Evolutionary conservation across 2,888 invertebrate genomes (phyloP).

Genomic region (Apocheima hispidaria): DNA sequence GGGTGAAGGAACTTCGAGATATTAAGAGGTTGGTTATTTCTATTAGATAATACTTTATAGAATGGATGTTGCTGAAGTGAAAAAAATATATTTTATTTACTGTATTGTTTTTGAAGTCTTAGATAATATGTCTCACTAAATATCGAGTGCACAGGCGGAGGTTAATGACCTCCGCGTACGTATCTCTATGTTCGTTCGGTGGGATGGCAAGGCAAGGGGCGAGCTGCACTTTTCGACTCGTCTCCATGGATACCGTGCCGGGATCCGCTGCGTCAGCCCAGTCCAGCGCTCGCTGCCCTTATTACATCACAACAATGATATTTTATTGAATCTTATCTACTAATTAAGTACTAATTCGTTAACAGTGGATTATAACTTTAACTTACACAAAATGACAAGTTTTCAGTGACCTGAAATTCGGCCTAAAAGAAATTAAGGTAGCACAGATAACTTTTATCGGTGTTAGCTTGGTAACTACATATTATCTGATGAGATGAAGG

Average conservation of each 20-base stretch:
- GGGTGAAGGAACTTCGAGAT: neutral
- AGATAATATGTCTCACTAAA: neutral
- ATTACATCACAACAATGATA: too few species aligned
- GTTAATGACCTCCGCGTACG: constrained; percentile 58
- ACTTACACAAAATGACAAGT: too few species aligned
- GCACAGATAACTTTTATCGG: too few species aligned
- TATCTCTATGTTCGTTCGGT: constrained; percentile 48
- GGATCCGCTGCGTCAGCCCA: neutral
- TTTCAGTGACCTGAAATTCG: too few species aligned
- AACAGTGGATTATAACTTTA: too few species aligned
- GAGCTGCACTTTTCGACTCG: constrained; percentile 51
- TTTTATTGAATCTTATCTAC: too few species aligned
- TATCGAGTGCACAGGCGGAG: constrained; percentile 51
- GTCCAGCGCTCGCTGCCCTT: constrained; percentile 1
- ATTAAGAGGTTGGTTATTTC: neutral
- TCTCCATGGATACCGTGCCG: constrained; percentile 53
- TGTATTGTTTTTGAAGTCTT: neutral
- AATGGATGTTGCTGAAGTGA: too few species aligned
- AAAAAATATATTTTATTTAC: neutral
- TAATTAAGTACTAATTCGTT: too few species aligned
- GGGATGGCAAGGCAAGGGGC: constrained; percentile 48
- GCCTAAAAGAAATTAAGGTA: too few species aligned
- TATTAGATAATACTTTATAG: neutral
- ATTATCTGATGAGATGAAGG: too few species aligned
- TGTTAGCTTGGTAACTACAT: too few species aligned